These are phyloP conservation scores for Melipona bicolor DNA, from an alignment of 2,888 invertebrate species.

Conservation along the genomic window DNA sequence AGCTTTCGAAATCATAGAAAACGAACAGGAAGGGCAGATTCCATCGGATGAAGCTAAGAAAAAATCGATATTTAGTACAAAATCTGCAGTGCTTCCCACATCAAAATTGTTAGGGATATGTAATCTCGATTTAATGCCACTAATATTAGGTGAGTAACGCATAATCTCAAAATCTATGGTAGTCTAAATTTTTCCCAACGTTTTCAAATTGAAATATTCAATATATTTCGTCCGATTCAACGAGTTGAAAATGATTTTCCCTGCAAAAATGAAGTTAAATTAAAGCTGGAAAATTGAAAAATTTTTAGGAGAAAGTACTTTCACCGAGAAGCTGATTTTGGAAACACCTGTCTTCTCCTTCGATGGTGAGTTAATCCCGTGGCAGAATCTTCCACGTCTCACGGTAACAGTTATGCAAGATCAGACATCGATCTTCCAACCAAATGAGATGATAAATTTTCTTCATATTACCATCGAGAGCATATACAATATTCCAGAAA, in stretches of 20 bases:
- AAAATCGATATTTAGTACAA: constrained; percentile 26
- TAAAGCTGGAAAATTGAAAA: not conserved
- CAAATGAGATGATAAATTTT: constrained; percentile 64
- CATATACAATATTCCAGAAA: constrained; percentile 72
- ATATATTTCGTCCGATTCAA: not conserved
- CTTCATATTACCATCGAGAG: constrained; percentile 76
- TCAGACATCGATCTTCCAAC: constrained; percentile 44
- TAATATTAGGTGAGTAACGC: constrained; percentile 71
- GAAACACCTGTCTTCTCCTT: constrained; percentile 63
- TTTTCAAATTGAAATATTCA: not conserved
- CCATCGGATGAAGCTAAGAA: constrained; percentile 6
- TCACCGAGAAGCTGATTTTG: constrained; percentile 70
- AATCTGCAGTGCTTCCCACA: not conserved
- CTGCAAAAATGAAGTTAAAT: not conserved
- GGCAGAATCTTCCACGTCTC: constrained; percentile 74
- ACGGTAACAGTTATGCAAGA: constrained; percentile 59
- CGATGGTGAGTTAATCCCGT: constrained; percentile 61
- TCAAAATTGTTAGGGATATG: constrained; percentile 70
- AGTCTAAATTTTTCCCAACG: not conserved
- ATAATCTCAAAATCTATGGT: not conserved
- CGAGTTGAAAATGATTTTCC: not conserved
- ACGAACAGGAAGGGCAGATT: not conserved
- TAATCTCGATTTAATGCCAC: constrained; percentile 75
- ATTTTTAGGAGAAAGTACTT: constrained; percentile 67
- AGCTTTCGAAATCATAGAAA: not conserved